Base-by-base conservation (phyloP, 2,797 vertebrate genomes). In the Heliangelus exortis region DNA sequence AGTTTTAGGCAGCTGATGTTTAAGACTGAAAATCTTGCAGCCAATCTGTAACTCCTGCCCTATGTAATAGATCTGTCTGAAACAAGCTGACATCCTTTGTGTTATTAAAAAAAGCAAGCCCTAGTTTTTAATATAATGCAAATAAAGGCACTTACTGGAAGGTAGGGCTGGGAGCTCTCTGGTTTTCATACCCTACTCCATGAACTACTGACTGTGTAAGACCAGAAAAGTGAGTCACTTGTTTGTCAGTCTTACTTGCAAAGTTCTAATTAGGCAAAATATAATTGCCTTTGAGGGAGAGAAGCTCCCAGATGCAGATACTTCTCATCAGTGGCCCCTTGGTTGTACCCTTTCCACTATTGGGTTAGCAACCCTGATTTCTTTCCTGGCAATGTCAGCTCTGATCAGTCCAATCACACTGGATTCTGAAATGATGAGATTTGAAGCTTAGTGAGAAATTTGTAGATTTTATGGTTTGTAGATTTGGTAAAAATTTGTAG, bases 361-460 rank as follows among this genome's bases (percentile, higher is more conserved):
- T 26, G 18, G 26, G 28, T 33, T 5, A 72, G 19, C 12, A 51
- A n/a, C 25, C 16, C 25, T 0, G 0, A 14, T 47, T 81, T 78
- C 26, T 18, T 47, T 92, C 9, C 34, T 58, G 48, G 45, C 29
- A 34, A 33, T 0, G 2, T 53, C 79, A 45, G 23, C 28, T 80
- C 43, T 82, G 47, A 41, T 73, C 48, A 36, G 16, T 55, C 45
- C 0, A 0, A 41, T 57, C 55, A 66, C 50, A 28, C 15, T 20
- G 22, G 11, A 4, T 29, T 75, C 43, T 72, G 62, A 91, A 85
- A 61, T 1, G 5, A 28, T 18, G 61, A 58, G 17, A 61, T 87
- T 62, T 48, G 15, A 63, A 83, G 36, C 31, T n/a, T 18, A 18
- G 21, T 31, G 19, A 91, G 58, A 75, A 53, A 65, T 34, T 0